Evolutionary conservation across 2,797 vertebrate species (phyloP).

Genomic region (Chaetodon trifasciatus): DNA sequence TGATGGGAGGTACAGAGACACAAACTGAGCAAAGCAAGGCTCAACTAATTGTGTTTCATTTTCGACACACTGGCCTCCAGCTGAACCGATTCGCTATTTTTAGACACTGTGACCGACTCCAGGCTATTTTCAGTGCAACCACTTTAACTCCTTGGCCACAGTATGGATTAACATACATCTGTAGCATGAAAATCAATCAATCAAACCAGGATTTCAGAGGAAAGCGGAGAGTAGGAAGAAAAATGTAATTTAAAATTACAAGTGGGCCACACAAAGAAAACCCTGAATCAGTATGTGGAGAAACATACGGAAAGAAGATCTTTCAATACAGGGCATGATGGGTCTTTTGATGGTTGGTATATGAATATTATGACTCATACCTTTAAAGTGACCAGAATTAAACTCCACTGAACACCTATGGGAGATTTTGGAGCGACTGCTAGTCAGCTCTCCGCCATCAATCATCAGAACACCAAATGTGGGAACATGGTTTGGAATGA

Average conservation of each 20-base stretch:
- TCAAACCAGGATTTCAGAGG: conserved; percentile 3
- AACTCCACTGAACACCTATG: neutral
- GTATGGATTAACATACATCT: conserved; percentile 32
- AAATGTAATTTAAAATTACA: neutral
- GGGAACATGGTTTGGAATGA: neutral
- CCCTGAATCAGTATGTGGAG: neutral
- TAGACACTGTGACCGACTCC: conserved; percentile 32
- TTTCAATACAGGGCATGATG: neutral
- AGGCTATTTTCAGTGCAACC: conserved; percentile 33
- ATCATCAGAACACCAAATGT: neutral
- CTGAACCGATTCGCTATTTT: conserved; percentile 41
- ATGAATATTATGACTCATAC: neutral
- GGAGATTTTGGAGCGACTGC: too few relatives aligned
- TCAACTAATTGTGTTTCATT: conserved; percentile 48
- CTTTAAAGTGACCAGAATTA: too few relatives aligned
- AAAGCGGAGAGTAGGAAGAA: neutral
- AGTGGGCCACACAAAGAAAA: neutral
- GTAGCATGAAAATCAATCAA: conserved; percentile 22
- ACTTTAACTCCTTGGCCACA: neutral
- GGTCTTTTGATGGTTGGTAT: neutral
- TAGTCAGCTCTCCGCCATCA: neutral
- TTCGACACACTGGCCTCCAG: conserved; percentile 53
- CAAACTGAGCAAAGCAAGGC: conserved; percentile 45
- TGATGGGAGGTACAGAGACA: conserved; percentile 32
- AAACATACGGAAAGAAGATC: neutral